Evolutionary conservation across 2,113 vertebrate species (phyloP), one percentile per base, ranked within the genome.

Genomic region (Ptilonorhynchus violaceus): DNA sequence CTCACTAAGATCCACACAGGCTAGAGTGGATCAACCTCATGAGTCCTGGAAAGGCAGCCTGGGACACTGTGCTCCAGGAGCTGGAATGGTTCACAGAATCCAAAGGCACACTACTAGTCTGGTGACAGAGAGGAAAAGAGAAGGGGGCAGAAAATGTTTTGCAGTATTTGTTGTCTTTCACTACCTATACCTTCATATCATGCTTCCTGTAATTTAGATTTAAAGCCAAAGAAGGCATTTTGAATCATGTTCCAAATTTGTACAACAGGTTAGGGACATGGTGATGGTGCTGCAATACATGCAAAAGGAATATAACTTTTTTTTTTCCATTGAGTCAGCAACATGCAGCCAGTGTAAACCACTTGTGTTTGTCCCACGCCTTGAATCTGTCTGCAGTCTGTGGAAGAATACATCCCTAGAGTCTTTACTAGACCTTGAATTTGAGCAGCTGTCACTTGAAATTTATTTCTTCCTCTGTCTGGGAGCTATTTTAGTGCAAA

Each of bases 401-500:
- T 5, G 70, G 68, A 83, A 83, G 75, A 96, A 86, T 23, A 74
- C 50, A 41, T 52, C 76, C 86, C 77, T 9, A 21, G 73, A 84
- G 93, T 63, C 52, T 89, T 81, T 46, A 24, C 60, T 15, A 78
- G 89, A 72, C 77, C 77, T 95, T 87, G 77, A 85, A 41, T 91
- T 92, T 4, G 9, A 86, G 39, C 56, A 92, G 44, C 64, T 95
- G 91, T 72, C 95, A 92, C 73, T 89, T 96, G 35, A 77, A 42
- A 88, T 96, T 86, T 91, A 25, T 81, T 91, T 91, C 42, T 82
- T 60, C 24, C 39, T 17, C 87, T 92, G 59, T 81, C 86, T 92
- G 73, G 84, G 33, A 96, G 91, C 83, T 92, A 89, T 93, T 96
- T 96, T 78, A 52, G 76, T 68, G 59, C 76, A 70, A 89, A 77